Base-by-base conservation (phyloP, 2,797 vertebrate genomes). In the Kryptolebias ocellatus region DNA sequence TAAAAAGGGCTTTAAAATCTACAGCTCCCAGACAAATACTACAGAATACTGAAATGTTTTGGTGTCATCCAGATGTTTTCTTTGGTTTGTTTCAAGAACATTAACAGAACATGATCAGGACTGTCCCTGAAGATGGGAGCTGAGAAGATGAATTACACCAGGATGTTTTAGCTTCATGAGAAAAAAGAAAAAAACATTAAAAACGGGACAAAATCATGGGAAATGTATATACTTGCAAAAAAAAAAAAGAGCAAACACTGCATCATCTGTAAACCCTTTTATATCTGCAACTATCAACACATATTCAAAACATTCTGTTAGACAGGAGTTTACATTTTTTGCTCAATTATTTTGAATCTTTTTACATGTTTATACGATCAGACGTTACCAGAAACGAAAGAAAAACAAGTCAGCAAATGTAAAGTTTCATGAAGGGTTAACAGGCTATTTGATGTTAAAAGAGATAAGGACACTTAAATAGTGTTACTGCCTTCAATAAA, bases 281-380 rank as follows among this genome's bases (percentile, higher is more conserved):
- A 54, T 70, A 71, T 59, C 50, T 29, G 73, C 31, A 60, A 53
- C 50, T n/a, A 72, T 62, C 11, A 67, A 70, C 45, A 64, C 47
- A 70, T 70, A 24, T 37, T 73, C 58, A 79, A 78, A 72, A 84
- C 60, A 77, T 50, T 57, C 55, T 71, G 79, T 67, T 72, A 77
- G 74, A 52, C 67, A 71, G 55, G 56, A 1, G 31, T 60, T 20
- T 60, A 64, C 50, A 72, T 64, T 20, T 58, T 67, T 18, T 64
- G 60, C 6, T 31, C 6, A 34, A 34, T 34, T 34, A 11, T 12
- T 42, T 42, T 42, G 1, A 42, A 12, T 42, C 39, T 42, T 12
- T 42, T 12, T 42, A 42, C 39, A 42, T 12, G 39, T 11, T 42
- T 42, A 42, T 9, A 51, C 4, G 42, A 61, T 51, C 71, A 31